Percentiles rank a stretch among this genome's conserved stretches.
phyloP scores from a whole-genome alignment of 2,113 vertebrate species.

The Psilopsiagon aurifrons region DNA sequence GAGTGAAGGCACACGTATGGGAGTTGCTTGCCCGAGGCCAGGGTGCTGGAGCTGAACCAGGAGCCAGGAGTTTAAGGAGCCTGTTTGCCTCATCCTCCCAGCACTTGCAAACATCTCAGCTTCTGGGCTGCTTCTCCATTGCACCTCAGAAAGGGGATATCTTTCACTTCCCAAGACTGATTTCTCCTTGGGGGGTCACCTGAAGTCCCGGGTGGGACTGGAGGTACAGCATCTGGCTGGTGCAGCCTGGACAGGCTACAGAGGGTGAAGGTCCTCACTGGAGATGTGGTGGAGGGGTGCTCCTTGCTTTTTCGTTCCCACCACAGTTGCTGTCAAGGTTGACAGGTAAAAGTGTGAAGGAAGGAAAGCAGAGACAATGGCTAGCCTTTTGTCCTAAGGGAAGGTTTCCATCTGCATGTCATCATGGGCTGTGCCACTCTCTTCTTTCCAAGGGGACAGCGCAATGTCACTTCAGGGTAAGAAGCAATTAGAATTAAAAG shows the following conservation, averaged over 20 bases:
- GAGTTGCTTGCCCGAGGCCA: neutral
- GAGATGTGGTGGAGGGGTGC: neutral
- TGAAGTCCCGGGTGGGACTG: fast-evolving
- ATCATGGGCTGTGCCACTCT: neutral
- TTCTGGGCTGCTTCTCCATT: neutral
- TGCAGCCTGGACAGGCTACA: neutral
- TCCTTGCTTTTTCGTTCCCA: neutral
- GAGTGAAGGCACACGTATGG: neutral
- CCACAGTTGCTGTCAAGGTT: neutral
- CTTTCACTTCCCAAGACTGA: fast-evolving
- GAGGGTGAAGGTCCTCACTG: neutral
- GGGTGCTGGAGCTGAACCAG: neutral
- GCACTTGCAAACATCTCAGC: neutral
- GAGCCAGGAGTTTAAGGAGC: neutral
- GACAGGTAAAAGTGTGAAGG: neutral
- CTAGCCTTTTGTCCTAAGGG: neutral
- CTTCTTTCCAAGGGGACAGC: neutral
- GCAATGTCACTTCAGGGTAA: neutral
- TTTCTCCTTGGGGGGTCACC: fast-evolving
- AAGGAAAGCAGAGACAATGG: neutral
- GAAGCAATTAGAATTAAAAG: neutral
- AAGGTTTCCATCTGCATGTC: neutral
- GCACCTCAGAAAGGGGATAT: neutral
- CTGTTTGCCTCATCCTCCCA: fast-evolving
- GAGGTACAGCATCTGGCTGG: fast-evolving